These are phyloP conservation scores for Augochlorella aurata DNA, from an alignment of 2,888 invertebrate genomes.

Conservation along the genomic window DNA sequence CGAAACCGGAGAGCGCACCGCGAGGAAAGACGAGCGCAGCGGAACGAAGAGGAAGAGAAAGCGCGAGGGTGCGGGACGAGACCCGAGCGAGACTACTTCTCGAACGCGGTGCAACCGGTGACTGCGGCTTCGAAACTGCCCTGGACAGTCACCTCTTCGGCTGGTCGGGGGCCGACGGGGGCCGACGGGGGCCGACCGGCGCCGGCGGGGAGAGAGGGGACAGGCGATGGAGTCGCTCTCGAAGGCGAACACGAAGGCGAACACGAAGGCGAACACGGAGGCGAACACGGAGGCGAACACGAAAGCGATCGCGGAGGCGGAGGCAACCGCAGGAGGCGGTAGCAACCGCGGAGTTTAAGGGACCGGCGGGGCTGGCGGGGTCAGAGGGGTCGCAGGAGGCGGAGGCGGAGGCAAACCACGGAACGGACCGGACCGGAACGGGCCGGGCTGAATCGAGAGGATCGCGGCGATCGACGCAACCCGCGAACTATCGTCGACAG, in stretches of 20 bases:
- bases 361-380: too few species aligned
- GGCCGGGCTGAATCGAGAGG: too few species aligned
- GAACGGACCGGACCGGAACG: background rate
- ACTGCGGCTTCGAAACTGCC: conserved; percentile 80
- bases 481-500: conserved; percentile 5
- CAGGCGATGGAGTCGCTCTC: conserved; percentile 54
- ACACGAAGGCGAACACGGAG: conserved; percentile 21
- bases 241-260: conserved; percentile 41
- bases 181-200: conserved; percentile 34
- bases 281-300: background rate
- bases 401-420: background rate
- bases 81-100: conserved; percentile 51
- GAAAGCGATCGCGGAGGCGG: conserved; percentile 36
- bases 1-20: background rate
- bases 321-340: background rate
- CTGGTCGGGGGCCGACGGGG: conserved; percentile 37
- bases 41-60: background rate
- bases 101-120: conserved; percentile 79
- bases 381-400: too few species aligned
- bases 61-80: conserved; percentile 3
- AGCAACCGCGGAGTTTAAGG: background rate
- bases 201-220: conserved; percentile 20
- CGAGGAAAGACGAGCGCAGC: background rate
- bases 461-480: background rate
- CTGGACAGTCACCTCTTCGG: conserved; percentile 77